Conservation (phyloP, 2,888 invertebrate species). For the Carpatolechia fugitivella region DNA sequence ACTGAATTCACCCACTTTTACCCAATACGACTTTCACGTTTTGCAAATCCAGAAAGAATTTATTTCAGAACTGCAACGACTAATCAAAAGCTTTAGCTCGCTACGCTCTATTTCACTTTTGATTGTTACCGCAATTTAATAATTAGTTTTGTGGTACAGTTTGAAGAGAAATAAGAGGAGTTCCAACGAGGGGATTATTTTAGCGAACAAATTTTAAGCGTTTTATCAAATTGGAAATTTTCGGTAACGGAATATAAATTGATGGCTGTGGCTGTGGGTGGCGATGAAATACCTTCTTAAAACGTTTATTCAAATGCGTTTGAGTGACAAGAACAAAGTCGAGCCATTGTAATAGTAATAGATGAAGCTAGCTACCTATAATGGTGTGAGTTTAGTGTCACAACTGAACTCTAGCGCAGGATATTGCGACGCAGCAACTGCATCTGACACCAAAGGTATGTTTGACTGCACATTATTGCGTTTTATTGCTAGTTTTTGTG, state of each 20-base stretch:
- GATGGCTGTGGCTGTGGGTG: not conserved
- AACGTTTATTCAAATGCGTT: not conserved
- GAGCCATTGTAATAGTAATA: no score
- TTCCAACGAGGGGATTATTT: conserved; percentile 2
- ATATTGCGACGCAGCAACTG: conserved; percentile 63
- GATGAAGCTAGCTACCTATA: no score
- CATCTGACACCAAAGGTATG: conserved; percentile 47
- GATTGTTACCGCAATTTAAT: conserved; percentile 31
- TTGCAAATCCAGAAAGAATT: conserved; percentile 1
- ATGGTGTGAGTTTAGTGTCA: conserved; percentile 7
- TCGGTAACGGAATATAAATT: not conserved
- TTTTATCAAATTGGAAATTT: conserved; percentile 2
- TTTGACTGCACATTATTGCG: conserved; percentile 46
- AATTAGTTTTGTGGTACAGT: conserved; percentile 25
- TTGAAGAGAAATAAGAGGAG: not conserved
- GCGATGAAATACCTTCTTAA: not conserved
- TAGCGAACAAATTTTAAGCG: not conserved
- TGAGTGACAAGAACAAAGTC: not conserved
- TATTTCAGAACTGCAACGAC: not conserved
- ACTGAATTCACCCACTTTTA: conserved; percentile 17
- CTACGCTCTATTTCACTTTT: conserved; percentile 26
- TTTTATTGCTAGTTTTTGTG: conserved; percentile 35
- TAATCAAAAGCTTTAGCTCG: conserved; percentile 13
- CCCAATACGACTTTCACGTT: conserved; percentile 1
- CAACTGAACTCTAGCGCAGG: conserved; percentile 22